Percentiles rank a stretch among this genome's conserved stretches.
phyloP scores from a whole-genome alignment of 30 jellyfish, hydroid and myxozoan species.

The Morbakka virulenta region DNA sequence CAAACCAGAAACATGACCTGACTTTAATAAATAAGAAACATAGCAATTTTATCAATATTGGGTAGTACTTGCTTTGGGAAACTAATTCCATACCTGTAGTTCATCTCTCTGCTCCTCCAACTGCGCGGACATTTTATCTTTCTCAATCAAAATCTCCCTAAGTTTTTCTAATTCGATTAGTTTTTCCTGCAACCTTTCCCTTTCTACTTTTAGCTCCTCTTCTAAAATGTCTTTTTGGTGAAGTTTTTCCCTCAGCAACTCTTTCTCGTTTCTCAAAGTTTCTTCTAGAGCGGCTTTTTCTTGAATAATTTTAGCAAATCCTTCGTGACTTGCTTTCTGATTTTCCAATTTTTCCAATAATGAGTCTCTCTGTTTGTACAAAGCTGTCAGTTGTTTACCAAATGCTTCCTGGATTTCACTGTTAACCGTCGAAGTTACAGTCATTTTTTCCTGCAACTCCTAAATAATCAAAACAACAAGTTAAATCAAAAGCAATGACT shows the following conservation, averaged over 20 bases:
- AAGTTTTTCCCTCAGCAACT: conserved; percentile 50
- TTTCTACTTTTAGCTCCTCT: conserved; percentile 56
- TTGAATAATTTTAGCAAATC: conserved; percentile 56
- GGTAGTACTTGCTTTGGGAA: too few relatives aligned
- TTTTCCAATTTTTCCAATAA: conserved; percentile 62
- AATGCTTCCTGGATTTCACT: conserved; percentile 70
- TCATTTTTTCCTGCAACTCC: conserved; percentile 59
- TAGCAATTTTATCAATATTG: too few relatives aligned
- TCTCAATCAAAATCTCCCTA: conserved; percentile 47
- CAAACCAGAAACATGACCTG: too few relatives aligned
- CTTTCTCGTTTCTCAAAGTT: conserved; percentile 57
- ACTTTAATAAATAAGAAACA: too few relatives aligned
- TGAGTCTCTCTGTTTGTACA: conserved; percentile 71
- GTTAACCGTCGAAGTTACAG: conserved; percentile 49
- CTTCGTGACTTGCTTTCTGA: conserved; percentile 58
- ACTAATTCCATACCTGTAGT: conserved; percentile 23
- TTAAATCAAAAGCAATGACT: too few relatives aligned
- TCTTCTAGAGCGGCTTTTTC: conserved; percentile 71
- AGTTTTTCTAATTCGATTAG: conserved; percentile 63
- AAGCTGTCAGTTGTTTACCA: conserved; percentile 70
- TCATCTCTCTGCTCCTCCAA: conserved; percentile 62
- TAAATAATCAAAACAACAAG: neutral
- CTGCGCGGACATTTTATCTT: conserved; percentile 53
- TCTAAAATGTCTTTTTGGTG: conserved; percentile 67
- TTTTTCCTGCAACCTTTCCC: conserved; percentile 60